Base-by-base conservation (phyloP, 2,113 vertebrate species). In the Ursus arctos region DNA sequence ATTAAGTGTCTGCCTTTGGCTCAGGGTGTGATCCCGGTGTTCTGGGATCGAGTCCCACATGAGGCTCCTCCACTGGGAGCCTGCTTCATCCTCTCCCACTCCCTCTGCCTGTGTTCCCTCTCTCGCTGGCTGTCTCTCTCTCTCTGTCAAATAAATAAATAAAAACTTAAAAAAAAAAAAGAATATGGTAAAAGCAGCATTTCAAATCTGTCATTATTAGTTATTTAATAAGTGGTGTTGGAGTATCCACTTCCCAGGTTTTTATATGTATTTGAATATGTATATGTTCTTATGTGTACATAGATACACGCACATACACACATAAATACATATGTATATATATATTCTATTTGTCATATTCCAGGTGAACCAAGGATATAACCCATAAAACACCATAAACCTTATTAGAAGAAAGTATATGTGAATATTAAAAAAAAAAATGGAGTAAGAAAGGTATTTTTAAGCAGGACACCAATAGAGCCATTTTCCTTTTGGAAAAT, bases 401-500 rank as follows among this genome's bases (percentile, higher is more conserved):
- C 59, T 72, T 72, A 67, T 83, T 87, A 91, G 53, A 97, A 86
- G 36, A 88, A 95, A 57, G 12, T 91, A 4, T 67, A 43, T 49
- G 36, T 71, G 4, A 77, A 71, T 51, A 76, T 13, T 53, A 43
- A 43, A 6, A 28, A 8, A 8, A 8, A n/a, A 77, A 85, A 77
- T 92, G 9, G 47, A 79, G 22, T 47, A 83, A 7, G 49, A 86
- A 83, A 88, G 4, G 9, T 76, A 14, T n/a, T 94, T 92, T 79
- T 77, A 86, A 95, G 36, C 31, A 72, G 36, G 2, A 31, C 3
- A 82, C 22, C 33, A 86, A 33, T 82, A 57, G 94, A 85, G 31
- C 24, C 13, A 65, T 77, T 84, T 89, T 84, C 43, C 16, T 47
- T 53, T 65, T 55, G n/a, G 65, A 80, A 94, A 77, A 82, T 40